Base-by-base conservation (phyloP, 2,888 invertebrate species). In the Campoletis raptor region DNA sequence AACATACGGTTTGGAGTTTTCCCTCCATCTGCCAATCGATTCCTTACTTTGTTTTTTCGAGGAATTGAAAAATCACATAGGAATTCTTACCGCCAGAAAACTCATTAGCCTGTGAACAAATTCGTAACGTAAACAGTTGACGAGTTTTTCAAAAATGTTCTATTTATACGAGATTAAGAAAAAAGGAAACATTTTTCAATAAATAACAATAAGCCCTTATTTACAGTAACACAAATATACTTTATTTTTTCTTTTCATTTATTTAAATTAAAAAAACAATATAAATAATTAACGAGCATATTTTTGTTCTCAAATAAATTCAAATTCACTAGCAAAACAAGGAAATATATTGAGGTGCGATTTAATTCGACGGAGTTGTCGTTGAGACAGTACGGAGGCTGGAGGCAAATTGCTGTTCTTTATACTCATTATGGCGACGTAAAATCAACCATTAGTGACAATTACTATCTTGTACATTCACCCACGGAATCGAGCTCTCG, bases 161-260 rank as follows among this genome's bases (percentile, higher is more conserved):
- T 24, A 18, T 48, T 36, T 70, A 24, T 48, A 24, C n/a, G 6
- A 9, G 40, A 24, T 15, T 54, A 15, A 12, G n/a, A 37, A 64
- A 42, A 30, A 12, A 73, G 52, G 42, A 67, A 36, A 36, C 18
- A 79, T 54, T 37, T 42, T 7, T 9, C 15, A 52, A 52, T 48
- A n/a, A 54, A 73, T n/a, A 72, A 77, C n/a, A 36, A 36, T 36
- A 37, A 61, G 12, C 21, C 12, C 42, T 45, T 45, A 5, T 72
- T 64, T 84, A 86, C 86, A 78, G 86, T 86, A 86, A 86, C 86
- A 86, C 86, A 86, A 86, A 86, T 86, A 86, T 84, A 86, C 67
- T 86, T 86, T 84, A 86, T 86, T 86, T 66, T 42, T 52, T 40
- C 40, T 67, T 37, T 52, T 37, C 67, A 5, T 70, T 70, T 18